A percentile compares a stretch with the other conserved stretches of the same genome.
Conservation (phyloP, 2,797 vertebrate species). For the Tokudaia muenninki region DNA sequence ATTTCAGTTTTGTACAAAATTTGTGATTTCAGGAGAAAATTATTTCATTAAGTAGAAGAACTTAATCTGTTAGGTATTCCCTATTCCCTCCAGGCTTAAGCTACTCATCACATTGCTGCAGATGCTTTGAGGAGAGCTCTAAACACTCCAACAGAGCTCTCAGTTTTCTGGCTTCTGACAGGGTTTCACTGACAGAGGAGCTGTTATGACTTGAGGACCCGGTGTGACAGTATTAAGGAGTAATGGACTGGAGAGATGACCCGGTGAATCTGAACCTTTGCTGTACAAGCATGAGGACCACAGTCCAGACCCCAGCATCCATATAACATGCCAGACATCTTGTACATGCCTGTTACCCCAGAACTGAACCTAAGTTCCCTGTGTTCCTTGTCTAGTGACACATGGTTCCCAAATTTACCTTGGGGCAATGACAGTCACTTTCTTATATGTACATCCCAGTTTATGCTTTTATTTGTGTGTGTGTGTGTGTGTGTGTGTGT, state of each 20-base stretch:
- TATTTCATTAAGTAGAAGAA: slow-evolving; percentile 42
- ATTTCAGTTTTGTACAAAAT: not conserved
- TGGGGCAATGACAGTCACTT: not conserved
- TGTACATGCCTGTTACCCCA: not conserved
- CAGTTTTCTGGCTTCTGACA: not conserved
- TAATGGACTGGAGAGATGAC: not conserved
- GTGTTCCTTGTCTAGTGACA: not conserved
- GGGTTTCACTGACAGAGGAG: not conserved
- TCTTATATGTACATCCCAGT: not conserved
- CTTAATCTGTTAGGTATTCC: slow-evolving; percentile 11
- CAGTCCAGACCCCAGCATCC: not conserved
- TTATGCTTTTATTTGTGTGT: not conserved
- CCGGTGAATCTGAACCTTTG: not conserved
- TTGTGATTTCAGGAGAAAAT: slow-evolving; percentile 55
- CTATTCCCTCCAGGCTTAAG: not conserved
- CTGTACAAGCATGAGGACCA: not conserved
- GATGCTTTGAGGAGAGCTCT: not conserved
- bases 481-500: not conserved
- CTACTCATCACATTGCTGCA: not conserved
- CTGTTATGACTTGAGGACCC: not conserved
- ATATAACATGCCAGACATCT: not conserved
- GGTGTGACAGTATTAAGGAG: not conserved
- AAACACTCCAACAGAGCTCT: not conserved
- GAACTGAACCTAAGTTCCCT: not conserved
- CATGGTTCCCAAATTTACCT: not conserved